These are phyloP conservation scores for Pardalotus punctatus DNA, from an alignment of 2,113 vertebrate species.

Conservation along the genomic window DNA sequence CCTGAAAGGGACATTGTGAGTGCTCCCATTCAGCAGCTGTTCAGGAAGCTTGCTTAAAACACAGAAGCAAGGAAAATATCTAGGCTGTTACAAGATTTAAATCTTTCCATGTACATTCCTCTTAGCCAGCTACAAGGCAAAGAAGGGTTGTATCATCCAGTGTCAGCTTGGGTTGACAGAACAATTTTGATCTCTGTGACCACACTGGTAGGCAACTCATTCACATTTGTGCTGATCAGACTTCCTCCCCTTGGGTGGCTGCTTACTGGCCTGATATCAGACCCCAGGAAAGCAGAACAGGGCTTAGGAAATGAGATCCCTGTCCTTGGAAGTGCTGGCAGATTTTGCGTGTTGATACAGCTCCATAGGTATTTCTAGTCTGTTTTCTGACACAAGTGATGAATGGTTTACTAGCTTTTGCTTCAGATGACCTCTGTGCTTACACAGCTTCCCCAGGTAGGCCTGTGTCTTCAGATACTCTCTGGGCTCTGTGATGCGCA, in stretches of 20 bases:
- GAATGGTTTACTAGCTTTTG: neutral
- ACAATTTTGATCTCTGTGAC: neutral
- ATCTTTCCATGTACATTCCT: neutral
- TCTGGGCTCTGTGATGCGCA: neutral
- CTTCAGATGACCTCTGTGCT: neutral
- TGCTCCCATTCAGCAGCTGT: neutral
- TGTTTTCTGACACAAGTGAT: neutral
- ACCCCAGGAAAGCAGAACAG: neutral
- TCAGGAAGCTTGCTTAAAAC: neutral
- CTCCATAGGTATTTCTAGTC: neutral
- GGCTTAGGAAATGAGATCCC: neutral
- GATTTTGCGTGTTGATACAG: neutral
- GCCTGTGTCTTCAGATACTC: neutral
- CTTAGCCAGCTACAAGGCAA: neutral
- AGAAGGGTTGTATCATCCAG: neutral
- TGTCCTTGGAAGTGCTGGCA: neutral
- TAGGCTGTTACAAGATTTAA: neutral
- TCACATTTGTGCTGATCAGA: neutral
- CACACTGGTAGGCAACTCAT: fast-evolving
- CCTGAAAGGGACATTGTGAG: neutral
- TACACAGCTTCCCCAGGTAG: neutral
- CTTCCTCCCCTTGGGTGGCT: neutral
- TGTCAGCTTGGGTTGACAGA: neutral
- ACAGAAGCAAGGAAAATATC: neutral
- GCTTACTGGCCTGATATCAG: neutral